Evolutionary conservation across 2,113 vertebrate species (phyloP), one percentile per base, ranked within the genome.

Genomic region (Eolophus roseicapilla): DNA sequence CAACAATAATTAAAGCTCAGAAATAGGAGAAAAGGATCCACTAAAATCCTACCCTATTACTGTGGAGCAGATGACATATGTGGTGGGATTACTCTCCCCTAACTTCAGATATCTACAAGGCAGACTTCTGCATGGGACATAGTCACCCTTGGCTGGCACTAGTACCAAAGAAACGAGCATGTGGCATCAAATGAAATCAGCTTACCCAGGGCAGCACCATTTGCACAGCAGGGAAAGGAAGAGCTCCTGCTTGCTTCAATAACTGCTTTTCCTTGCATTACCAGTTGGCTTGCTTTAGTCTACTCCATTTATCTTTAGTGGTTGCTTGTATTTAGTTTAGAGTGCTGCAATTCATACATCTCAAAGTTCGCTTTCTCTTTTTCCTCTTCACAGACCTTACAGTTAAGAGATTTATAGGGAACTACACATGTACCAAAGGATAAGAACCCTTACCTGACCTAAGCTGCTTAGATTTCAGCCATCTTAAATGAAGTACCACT

Each of bases 101-200:
- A 31, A 47, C 44, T 74, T 82, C 67, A 68, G 71, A 3, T 46
- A 21, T 7, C 76, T 73, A 11, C 17, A 46, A 46, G 60, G 49
- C 33, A 41, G 31, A 35, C 4, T 59, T 63, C 82, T 69, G 17
- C 55, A 52, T 23, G 29, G 60, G 37, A 47, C 28, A 18, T 1
- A n/a, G 76, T 57, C 43, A 25, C 65, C 76, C 82, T 64, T 33
- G 20, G 52, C 65, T 73, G 59, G 82, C 67, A 64, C 49, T 3
- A 0, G 1, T n/a, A 63, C 31, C 87, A 60, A 46, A 75, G 82
- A 35, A 86, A 49, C 0, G 0, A 80, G 20, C 17, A 3, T 10
- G 5, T 55, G 35, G 57, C 13, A 31, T 29, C 35, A 31, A 23
- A 65, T 27, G 50, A 76, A 71, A 62, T 23, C 35, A 60, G 33